These are phyloP conservation scores for Daphoenositta chrysoptera DNA, from an alignment of 2,113 vertebrate species.

Conservation along the genomic window DNA sequence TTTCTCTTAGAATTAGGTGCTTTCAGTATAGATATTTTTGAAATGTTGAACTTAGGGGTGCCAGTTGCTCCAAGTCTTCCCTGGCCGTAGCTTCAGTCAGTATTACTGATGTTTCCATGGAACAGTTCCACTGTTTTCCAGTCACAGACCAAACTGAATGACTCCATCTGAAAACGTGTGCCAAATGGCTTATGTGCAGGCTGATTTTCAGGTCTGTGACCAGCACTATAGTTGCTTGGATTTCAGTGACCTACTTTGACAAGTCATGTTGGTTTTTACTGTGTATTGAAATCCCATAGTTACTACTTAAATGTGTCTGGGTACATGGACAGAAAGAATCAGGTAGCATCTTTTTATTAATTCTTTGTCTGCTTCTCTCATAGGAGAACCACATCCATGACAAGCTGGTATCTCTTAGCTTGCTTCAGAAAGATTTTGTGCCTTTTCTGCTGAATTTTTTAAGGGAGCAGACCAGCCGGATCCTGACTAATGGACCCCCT, in stretches of 20 bases:
- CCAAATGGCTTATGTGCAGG: neutral
- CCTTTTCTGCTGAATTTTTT: constrained; percentile 94
- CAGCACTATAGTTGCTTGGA: neutral
- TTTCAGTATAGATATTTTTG: neutral
- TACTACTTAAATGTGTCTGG: neutral
- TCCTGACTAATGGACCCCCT: constrained; percentile 88
- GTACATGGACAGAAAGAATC: neutral
- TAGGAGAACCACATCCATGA: constrained; percentile 70
- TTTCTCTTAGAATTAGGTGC: neutral
- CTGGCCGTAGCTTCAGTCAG: neutral
- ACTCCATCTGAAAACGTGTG: neutral
- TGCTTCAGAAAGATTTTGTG: constrained; percentile 88
- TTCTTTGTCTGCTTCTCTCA: neutral
- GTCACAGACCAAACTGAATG: neutral
- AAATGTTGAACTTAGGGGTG: neutral
- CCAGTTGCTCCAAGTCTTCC: neutral
- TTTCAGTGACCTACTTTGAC: neutral
- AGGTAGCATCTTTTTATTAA: neutral
- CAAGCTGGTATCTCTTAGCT: constrained; percentile 56
- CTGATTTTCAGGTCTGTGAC: neutral
- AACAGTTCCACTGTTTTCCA: neutral
- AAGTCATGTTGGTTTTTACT: neutral
- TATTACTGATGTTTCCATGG: neutral
- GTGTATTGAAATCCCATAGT: neutral
- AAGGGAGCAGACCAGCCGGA: constrained; percentile 89